phyloP scores from a whole-genome alignment of 2,113 vertebrate species.

The Herpetotheres cachinnans region DNA sequence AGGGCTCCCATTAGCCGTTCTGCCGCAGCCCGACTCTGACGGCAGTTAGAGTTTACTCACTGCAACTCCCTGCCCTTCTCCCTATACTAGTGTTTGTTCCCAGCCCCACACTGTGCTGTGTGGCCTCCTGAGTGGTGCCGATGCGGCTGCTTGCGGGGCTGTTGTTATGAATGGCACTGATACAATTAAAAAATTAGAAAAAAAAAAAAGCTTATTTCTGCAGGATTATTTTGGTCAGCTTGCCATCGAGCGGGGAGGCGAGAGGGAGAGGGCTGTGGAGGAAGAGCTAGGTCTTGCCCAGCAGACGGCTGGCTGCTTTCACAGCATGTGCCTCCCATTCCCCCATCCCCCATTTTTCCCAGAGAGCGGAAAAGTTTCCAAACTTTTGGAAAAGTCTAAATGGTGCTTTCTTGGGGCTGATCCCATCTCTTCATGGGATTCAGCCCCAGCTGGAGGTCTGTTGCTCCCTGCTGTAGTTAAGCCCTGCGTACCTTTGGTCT shows the following conservation, averaged over 20 bases:
- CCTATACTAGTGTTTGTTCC: not conserved
- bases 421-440: not conserved
- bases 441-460: not conserved
- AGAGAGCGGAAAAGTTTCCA: not conserved
- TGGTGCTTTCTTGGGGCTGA: not conserved
- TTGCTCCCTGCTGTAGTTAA: not conserved
- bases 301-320: not conserved
- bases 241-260: fast-evolving
- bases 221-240: not conserved
- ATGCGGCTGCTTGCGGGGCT: not conserved
- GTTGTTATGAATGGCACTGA: not conserved
- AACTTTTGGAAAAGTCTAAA: not conserved
- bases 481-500: not conserved
- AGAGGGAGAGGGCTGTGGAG: not conserved
- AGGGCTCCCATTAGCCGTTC: not conserved
- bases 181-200: not conserved
- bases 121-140: not conserved
- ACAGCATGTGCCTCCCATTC: not conserved
- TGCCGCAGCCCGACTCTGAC: not conserved
- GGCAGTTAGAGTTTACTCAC: fast-evolving
- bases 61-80: not conserved
- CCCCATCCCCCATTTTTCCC: not conserved
- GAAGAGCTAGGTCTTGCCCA: not conserved
- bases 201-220: not conserved
- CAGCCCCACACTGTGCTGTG: fast-evolving